Evolutionary conservation across 2,888 invertebrate species (phyloP).

Genomic region (Seira sanloemensis): DNA sequence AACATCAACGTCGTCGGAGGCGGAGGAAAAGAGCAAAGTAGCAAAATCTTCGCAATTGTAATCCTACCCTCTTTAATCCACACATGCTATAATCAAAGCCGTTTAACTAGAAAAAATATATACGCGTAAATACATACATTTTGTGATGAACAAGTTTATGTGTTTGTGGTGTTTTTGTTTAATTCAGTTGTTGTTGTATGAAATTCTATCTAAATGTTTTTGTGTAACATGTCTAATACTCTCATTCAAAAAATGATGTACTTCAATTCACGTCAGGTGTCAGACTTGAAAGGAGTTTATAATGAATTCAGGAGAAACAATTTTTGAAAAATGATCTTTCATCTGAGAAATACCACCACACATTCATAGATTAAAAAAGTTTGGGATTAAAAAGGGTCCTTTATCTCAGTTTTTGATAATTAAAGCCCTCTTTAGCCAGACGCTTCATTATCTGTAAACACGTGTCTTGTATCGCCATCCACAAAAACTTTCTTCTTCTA

Average conservation of each 20-base stretch:
- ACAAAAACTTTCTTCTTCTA: too few relatives aligned
- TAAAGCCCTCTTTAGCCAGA: conserved; percentile 59
- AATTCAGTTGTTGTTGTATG: conserved; percentile 9
- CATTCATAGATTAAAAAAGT: not conserved
- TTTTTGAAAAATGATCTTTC: conserved; percentile 21
- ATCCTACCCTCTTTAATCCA: not conserved
- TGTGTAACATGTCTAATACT: conserved; percentile 11
- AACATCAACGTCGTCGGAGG: not conserved
- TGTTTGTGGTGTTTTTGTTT: conserved; percentile 16
- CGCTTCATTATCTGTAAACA: conserved; percentile 58
- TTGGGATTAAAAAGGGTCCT: conserved; percentile 3
- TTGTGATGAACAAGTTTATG: conserved; percentile 2
- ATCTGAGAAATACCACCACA: not conserved
- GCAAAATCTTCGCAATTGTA: not conserved
- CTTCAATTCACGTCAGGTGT: conserved; percentile 60
- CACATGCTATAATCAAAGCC: conserved; percentile 36
- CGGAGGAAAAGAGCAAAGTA: not conserved
- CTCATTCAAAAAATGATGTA: not conserved
- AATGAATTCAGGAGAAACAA: conserved; percentile 59
- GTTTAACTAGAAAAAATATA: conserved; percentile 32
- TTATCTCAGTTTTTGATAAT: conserved; percentile 49
- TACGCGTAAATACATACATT: not conserved
- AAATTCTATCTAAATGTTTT: conserved; percentile 15
- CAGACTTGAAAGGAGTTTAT: conserved; percentile 44
- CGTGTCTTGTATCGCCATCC: too few relatives aligned